A percentile compares a stretch with the other conserved stretches of the same genome.
Evolutionary conservation across 2,797 vertebrate species (phyloP).

Genomic region (Neosalanx taihuensis): DNA sequence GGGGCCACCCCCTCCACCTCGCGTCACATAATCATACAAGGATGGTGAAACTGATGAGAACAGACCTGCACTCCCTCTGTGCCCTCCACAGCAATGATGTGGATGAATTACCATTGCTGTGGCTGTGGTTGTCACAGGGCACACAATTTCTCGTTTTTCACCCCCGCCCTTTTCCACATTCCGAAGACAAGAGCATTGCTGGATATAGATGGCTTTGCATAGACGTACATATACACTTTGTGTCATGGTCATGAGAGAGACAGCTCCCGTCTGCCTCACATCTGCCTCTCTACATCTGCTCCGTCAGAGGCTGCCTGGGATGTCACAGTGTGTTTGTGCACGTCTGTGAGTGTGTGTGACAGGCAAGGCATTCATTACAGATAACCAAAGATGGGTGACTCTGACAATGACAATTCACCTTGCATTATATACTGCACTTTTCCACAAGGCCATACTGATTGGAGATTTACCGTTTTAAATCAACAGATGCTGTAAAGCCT

Average conservation of each 20-base stretch:
- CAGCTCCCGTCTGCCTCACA: conserved; percentile 46
- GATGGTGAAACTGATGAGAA: conserved; percentile 41
- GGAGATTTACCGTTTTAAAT: conserved; percentile 34
- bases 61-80: conserved; percentile 50
- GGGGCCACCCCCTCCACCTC: conserved; percentile 31
- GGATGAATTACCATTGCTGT: conserved; percentile 45
- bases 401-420: conserved; percentile 21
- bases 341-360: conserved; percentile 58
- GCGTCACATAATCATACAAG: conserved; percentile 40
- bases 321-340: conserved; percentile 33
- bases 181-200: conserved; percentile 41
- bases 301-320: conserved; percentile 42
- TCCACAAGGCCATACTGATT: conserved; percentile 12
- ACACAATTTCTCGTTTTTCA: conserved; percentile 14
- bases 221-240: conserved; percentile 59
- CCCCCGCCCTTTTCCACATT: conserved; percentile 20
- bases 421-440: conserved; percentile 47
- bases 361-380: conserved; percentile 66
- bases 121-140: conserved; percentile 51
- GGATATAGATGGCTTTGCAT: conserved; percentile 65
- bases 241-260: conserved; percentile 67
- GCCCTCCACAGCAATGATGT: conserved; percentile 47
- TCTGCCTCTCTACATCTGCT: conserved; percentile 61
- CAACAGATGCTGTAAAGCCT: conserved; percentile 9
- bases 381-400: conserved; percentile 54